These are phyloP conservation scores for Cyanistes caeruleus DNA, from an alignment of 2,113 vertebrate genomes.

Conservation along the genomic window DNA sequence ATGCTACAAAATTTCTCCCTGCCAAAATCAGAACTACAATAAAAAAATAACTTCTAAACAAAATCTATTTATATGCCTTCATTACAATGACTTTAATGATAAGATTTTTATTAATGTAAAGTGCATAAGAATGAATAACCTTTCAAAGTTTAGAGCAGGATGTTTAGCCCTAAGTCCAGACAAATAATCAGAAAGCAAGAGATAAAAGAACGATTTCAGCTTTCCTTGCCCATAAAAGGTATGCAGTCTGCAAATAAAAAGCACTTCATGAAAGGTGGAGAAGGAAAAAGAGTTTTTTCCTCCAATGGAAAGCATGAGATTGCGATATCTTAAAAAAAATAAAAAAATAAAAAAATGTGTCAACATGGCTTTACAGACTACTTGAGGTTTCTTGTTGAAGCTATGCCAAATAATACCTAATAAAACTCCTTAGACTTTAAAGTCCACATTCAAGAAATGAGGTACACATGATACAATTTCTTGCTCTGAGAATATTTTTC, in stretches of 20 bases:
- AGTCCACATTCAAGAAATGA: background rate
- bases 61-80: background rate
- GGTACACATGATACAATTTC: background rate
- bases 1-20: background rate
- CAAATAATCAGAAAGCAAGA: background rate
- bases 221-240: background rate
- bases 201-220: background rate
- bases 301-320: background rate
- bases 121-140: background rate
- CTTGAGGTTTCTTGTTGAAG: background rate
- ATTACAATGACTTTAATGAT: background rate
- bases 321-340: background rate
- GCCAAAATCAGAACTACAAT: background rate
- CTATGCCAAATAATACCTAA: background rate
- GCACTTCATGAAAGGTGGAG: background rate
- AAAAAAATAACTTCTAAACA: background rate
- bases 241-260: background rate
- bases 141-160: background rate
- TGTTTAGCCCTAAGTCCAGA: background rate
- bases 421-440: background rate
- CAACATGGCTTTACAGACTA: background rate
- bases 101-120: background rate
- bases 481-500: background rate
- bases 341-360: background rate
- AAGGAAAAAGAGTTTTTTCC: background rate